Percentiles rank a stretch among this genome's conserved stretches.
Conservation (phyloP, 2,113 vertebrate species). For the Mola mola region DNA sequence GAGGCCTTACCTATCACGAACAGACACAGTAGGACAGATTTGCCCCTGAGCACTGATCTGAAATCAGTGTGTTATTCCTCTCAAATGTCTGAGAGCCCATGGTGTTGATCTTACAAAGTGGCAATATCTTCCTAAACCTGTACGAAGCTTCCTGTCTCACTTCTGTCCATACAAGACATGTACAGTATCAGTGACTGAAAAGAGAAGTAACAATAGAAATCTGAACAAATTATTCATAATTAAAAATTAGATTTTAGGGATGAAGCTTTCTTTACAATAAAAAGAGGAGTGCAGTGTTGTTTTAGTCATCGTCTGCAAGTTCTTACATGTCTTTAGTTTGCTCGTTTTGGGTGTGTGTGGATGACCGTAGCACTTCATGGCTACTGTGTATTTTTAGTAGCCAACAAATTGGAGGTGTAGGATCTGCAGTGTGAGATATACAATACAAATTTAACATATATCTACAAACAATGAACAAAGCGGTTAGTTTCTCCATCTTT, state of each 20-base stretch:
- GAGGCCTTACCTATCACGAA: slow-evolving; percentile 80
- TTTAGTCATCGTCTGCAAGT: slow-evolving; percentile 66
- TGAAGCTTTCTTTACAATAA: slow-evolving; percentile 40
- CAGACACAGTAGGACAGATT: slow-evolving; percentile 59
- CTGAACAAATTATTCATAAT: slow-evolving; percentile 61
- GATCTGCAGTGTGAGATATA: slow-evolving; percentile 71
- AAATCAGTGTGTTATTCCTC: slow-evolving; percentile 54
- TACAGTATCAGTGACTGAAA: slow-evolving; percentile 67
- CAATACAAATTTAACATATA: slow-evolving; percentile 70
- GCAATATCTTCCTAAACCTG: slow-evolving; percentile 46
- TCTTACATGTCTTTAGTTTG: slow-evolving; percentile 47
- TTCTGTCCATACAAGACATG: slow-evolving; percentile 52
- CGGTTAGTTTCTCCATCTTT: slow-evolving; percentile 69
- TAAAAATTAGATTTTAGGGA: slow-evolving; percentile 65
- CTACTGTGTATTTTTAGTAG: slow-evolving; percentile 72
- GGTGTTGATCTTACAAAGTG: slow-evolving; percentile 39
- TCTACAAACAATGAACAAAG: slow-evolving; percentile 60
- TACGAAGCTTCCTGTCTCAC: slow-evolving; percentile 62
- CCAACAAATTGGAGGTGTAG: slow-evolving; percentile 65
- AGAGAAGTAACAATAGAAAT: slow-evolving; percentile 51
- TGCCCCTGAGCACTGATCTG: slow-evolving; percentile 43
- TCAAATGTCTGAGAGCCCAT: slow-evolving; percentile 25
- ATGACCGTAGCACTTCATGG: slow-evolving; percentile 58
- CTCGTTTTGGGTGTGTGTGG: slow-evolving; percentile 44
- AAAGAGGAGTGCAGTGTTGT: slow-evolving; percentile 60